Percentiles rank a stretch among this genome's conserved stretches.
Evolutionary conservation across 1,140 invertebrate genomes (phyloP).

Genomic region (Leptonema lineaticorne): DNA sequence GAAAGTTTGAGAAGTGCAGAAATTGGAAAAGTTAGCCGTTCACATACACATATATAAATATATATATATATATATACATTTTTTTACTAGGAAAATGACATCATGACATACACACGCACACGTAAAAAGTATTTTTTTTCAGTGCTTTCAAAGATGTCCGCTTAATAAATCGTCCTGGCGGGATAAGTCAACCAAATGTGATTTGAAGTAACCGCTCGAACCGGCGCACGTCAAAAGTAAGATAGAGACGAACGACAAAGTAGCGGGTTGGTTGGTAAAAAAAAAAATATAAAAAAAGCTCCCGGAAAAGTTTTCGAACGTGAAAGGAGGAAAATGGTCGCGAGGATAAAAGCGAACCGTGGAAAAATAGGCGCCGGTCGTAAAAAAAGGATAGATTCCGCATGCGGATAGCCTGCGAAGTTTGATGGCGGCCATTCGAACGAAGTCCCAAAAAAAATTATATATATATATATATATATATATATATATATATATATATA

Average conservation of each 20-base stretch:
- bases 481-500: too few species aligned
- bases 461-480: too few species aligned
- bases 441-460: too few species aligned
- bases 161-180: conserved; percentile 31
- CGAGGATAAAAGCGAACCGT: background rate
- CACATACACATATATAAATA: too few species aligned
- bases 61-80: too few species aligned
- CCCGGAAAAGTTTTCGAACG: too few species aligned
- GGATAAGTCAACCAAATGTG: conserved; percentile 31
- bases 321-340: too few species aligned
- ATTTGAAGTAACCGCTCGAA: conserved; percentile 25
- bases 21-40: conserved; percentile 29
- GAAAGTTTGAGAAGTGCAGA: conserved; percentile 21
- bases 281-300: background rate
- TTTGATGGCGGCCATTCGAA: conserved; percentile 9
- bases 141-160: conserved; percentile 22
- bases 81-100: too few species aligned
- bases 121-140: background rate
- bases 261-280: background rate
- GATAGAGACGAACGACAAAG: background rate
- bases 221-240: conserved; percentile 3
- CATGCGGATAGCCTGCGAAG: conserved; percentile 6
- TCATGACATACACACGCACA: too few species aligned
- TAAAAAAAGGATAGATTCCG: background rate
- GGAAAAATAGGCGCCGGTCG: background rate